These are phyloP conservation scores for Mirounga angustirostris DNA, from an alignment of 2,113 vertebrate species.

Conservation along the genomic window DNA sequence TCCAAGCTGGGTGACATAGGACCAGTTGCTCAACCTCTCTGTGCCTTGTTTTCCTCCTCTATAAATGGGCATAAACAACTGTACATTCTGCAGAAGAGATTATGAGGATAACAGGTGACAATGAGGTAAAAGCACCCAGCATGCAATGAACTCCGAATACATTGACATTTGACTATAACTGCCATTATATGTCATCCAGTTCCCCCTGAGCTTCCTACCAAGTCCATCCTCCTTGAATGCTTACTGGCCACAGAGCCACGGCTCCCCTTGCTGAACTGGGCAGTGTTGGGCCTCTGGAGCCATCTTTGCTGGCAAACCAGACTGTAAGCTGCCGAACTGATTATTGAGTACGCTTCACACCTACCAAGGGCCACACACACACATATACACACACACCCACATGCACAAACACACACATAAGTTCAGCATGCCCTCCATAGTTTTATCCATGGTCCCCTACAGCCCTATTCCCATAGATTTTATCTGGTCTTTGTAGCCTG, in stretches of 20 bases:
- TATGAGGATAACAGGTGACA: neutral
- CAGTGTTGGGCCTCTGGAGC: neutral
- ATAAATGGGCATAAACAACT: neutral
- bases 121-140: neutral
- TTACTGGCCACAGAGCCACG: neutral
- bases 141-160: neutral
- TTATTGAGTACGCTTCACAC: neutral
- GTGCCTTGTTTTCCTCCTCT: neutral
- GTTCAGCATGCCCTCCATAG: neutral
- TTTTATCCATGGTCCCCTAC: neutral
- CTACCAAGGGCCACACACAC: neutral
- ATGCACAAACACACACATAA: fast-evolving
- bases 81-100: neutral
- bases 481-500: neutral
- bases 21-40: neutral
- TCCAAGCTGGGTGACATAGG: neutral
- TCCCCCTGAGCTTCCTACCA: neutral
- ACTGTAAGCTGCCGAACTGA: neutral
- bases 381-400: fast-evolving
- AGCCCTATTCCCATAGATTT: neutral
- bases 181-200: neutral
- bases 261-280: neutral
- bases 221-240: neutral
- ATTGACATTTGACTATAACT: neutral
- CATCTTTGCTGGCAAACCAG: neutral